These are phyloP conservation scores for Drosophila ezoana DNA, from an alignment of 2,888 invertebrate species.

Conservation along the genomic window DNA sequence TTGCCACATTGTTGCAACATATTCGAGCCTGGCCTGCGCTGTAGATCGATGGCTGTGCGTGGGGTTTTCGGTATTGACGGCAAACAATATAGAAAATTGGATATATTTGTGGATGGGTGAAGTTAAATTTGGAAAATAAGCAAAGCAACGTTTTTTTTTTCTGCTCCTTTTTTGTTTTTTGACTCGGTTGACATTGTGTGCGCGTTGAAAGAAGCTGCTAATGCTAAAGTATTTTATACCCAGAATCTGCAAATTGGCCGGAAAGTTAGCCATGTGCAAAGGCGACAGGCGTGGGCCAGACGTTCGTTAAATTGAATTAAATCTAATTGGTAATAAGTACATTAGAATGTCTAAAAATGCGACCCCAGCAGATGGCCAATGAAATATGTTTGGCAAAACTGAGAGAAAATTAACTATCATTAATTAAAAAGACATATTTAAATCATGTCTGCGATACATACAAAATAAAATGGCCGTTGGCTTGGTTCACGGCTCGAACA, in stretches of 20 bases:
- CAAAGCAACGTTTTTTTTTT: neutral
- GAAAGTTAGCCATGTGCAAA: conserved; percentile 11
- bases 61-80: conserved; percentile 8
- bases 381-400: neutral
- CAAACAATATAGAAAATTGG: conserved; percentile 37
- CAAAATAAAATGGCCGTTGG: neutral
- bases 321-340: conserved; percentile 15
- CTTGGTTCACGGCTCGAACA: too few relatives aligned
- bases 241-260: conserved; percentile 27
- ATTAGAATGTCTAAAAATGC: conserved; percentile 26
- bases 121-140: conserved; percentile 25
- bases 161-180: neutral
- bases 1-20: conserved; percentile 33
- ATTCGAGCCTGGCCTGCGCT: conserved; percentile 6
- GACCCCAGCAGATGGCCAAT: neutral
- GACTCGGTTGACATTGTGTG: neutral
- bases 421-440: neutral
- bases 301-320: conserved; percentile 27
- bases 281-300: neutral
- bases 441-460: neutral
- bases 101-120: conserved; percentile 11
- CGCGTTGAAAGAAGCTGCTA: conserved; percentile 3
- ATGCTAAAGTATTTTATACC: conserved; percentile 2
- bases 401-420: neutral
- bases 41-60: conserved; percentile 23